Evolutionary conservation across 2,888 invertebrate species (phyloP).

Genomic region (Ophioninae sp.): DNA sequence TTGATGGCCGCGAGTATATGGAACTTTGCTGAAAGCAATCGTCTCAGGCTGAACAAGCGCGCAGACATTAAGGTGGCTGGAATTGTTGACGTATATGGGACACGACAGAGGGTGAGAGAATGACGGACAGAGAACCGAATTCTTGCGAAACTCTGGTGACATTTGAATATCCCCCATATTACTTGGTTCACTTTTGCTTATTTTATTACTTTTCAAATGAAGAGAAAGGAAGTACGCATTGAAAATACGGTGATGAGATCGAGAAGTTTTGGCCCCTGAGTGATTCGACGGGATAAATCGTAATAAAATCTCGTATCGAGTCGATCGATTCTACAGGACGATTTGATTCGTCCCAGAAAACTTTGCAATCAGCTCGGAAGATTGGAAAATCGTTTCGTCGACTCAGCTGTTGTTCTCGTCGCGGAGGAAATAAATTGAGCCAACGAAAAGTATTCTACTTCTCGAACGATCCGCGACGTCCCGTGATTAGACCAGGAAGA

Average conservation of each 20-base stretch:
- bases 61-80: constrained; percentile 46
- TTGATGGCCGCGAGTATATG: constrained; percentile 30
- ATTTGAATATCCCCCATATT: not conserved
- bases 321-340: constrained; percentile 29
- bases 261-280: constrained; percentile 26
- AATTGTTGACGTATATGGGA: constrained; percentile 10
- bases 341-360: constrained; percentile 13
- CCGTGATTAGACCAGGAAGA: constrained; percentile 9
- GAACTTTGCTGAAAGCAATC: constrained; percentile 60
- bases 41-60: constrained; percentile 22
- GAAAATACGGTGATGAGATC: constrained; percentile 5
- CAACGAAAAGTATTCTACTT: constrained; percentile 44
- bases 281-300: constrained; percentile 26
- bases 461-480: not conserved
- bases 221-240: constrained; percentile 1
- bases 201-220: not conserved
- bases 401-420: constrained; percentile 58
- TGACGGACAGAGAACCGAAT: not conserved
- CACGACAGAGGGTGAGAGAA: not conserved
- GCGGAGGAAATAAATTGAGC: constrained; percentile 49
- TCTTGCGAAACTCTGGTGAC: not conserved
- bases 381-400: constrained; percentile 54
- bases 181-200: not conserved
- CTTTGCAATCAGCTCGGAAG: constrained; percentile 31
- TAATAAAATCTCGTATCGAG: constrained; percentile 44